Evolutionary conservation across 2,113 vertebrate species (phyloP), one percentile per base, ranked within the genome.

Genomic region (Polypterus senegalus): DNA sequence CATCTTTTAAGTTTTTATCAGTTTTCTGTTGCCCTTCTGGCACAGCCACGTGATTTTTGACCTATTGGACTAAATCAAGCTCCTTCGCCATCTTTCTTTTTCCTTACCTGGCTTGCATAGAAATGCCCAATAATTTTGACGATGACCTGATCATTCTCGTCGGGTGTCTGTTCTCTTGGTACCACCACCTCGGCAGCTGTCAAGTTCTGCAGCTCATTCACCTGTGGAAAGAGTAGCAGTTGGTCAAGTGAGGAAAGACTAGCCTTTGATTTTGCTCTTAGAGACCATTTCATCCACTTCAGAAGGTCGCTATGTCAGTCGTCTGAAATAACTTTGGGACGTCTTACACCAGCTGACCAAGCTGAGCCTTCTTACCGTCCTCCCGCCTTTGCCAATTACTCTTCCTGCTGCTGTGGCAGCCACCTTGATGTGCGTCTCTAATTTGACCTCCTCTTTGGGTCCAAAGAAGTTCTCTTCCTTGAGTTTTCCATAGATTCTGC

Each of bases 111-210:
- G 79, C 93, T 97, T 73, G 94, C 93, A 3, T 94, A 97, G 85
- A 97, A 97, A 75, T 97, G 94, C 73, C 94, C 94, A 0, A 92
- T 94, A 81, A 97, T 97, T 81, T 97, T 97, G 61, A 97, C 93
- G 0, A 96, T 89, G 74, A 97, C 93, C 75, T 96, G 93, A 72
- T 97, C 91, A 0, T 96, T 91, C 75, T 97, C 92, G 9, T 96
- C 94, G 0, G 94, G 93, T 1, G 89, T 93, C 81, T 97, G 92
- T 47, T 97, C 93, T 70, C 92, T 79, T 0, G 94, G 94, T 45
- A 97, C 93, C 61, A 97, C 92, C 67, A 97, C 94, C 74, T 97
- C 94, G 0, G 94, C 93, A 0, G 93, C 93, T 0, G 94, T 97
- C 73, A 97, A 79, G 74, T 97, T 97, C 78, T 97, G 94, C 63